These are phyloP conservation scores for Zygogramma bicolorata DNA, from an alignment of 2,888 invertebrate genomes.

Conservation along the genomic window DNA sequence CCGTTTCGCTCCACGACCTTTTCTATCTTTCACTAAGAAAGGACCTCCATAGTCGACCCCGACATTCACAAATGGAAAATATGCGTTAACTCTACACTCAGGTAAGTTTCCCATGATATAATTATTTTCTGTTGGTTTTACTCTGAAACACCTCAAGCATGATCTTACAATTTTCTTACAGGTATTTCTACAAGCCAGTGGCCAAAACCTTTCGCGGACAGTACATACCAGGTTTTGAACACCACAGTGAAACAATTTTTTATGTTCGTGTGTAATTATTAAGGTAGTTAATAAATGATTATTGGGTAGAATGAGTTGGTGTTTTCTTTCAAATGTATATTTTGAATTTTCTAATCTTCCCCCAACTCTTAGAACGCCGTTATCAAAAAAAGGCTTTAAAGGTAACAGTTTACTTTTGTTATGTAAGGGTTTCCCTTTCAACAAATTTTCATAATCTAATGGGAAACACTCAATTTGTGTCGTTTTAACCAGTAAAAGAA, in stretches of 20 bases:
- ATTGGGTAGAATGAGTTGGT: conserved; percentile 25
- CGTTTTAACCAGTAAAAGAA: conserved; percentile 6
- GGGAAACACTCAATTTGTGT: conserved; percentile 22
- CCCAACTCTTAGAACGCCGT: conserved; percentile 28
- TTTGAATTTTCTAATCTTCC: conserved; percentile 28
- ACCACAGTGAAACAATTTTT: conserved; percentile 36
- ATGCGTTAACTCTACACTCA: conserved; percentile 33
- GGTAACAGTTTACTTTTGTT: conserved; percentile 21
- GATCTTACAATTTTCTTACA: conserved; percentile 40
- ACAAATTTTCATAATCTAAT: conserved; percentile 18
- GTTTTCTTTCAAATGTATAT: conserved; percentile 26
- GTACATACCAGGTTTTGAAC: conserved; percentile 34
- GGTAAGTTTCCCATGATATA: conserved; percentile 53
- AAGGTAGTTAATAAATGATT: conserved; percentile 34
- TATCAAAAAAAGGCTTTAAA: conserved; percentile 28
- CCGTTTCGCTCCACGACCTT: conserved; percentile 35
- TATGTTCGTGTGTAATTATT: conserved; percentile 37
- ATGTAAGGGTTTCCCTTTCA: background rate
- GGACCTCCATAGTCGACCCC: conserved; percentile 53
- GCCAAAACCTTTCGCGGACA: conserved; percentile 49
- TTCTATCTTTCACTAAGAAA: conserved; percentile 48
- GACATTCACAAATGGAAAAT: conserved; percentile 46
- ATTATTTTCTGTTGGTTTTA: conserved; percentile 33
- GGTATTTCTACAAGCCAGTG: conserved; percentile 44
- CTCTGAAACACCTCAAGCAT: conserved; percentile 46